phyloP scores from a whole-genome alignment of 2,888 invertebrate genomes.

The Cryptus armator region DNA sequence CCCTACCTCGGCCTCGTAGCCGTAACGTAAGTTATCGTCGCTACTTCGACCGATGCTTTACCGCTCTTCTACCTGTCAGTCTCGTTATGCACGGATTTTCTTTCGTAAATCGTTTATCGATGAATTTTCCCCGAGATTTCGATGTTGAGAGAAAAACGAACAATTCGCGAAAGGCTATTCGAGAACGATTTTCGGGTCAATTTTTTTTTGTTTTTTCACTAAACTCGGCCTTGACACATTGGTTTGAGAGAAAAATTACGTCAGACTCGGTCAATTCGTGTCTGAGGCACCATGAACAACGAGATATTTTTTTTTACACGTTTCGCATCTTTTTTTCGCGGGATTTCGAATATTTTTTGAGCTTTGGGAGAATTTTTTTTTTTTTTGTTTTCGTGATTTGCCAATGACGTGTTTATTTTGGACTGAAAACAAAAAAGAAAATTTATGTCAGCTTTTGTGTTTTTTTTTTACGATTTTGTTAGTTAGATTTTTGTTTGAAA shows the following conservation, averaged over 20 bases:
- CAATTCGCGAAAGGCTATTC: background rate
- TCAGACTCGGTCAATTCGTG: constrained; percentile 65
- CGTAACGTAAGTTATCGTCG: background rate
- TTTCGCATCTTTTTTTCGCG: constrained; percentile 11
- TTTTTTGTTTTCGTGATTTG: too few relatives aligned
- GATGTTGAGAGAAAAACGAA: background rate
- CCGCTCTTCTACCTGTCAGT: constrained; percentile 19
- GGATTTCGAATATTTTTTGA: background rate
- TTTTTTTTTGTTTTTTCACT: constrained; percentile 47
- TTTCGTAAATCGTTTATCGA: too few relatives aligned
- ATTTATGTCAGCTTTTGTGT: too few relatives aligned
- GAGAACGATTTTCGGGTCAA: constrained; percentile 35
- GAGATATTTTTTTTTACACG: constrained; percentile 25
- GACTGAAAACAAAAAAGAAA: too few relatives aligned
- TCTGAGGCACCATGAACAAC: background rate
- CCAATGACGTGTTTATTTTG: background rate
- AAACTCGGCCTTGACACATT: constrained; percentile 74
- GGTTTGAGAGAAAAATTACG: constrained; percentile 73
- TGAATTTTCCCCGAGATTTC: background rate
- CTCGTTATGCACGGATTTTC: background rate
- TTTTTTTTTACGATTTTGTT: too few relatives aligned
- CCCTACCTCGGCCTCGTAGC: constrained; percentile 69
- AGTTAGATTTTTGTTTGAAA: too few relatives aligned
- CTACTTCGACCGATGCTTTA: background rate
- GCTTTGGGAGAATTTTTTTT: background rate